Conservation (phyloP, 2,888 invertebrate species). For the Formica aserva region DNA sequence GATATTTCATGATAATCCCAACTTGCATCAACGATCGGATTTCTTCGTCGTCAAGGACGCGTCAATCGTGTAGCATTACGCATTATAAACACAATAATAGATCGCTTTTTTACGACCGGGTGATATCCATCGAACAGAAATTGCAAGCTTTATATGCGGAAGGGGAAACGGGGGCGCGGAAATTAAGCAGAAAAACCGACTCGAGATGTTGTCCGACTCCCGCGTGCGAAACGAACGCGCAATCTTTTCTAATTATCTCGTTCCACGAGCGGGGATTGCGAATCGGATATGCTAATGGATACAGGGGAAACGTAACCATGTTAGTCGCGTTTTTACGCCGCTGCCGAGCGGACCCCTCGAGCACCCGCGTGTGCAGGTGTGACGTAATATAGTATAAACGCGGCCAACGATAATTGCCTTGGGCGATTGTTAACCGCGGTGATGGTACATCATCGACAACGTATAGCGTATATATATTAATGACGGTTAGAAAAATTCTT, state of each 20-base stretch:
- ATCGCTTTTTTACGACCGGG: slow-evolving; percentile 40
- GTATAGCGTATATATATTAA: slow-evolving; percentile 24
- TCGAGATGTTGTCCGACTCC: slow-evolving; percentile 51
- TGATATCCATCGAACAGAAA: slow-evolving; percentile 61
- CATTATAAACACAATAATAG: slow-evolving; percentile 3
- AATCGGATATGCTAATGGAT: slow-evolving; percentile 77
- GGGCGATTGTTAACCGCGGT: slow-evolving; percentile 23
- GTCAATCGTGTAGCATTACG: slow-evolving; percentile 5
- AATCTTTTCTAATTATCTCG: slow-evolving; percentile 80
- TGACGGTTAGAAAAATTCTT: slow-evolving; percentile 30
- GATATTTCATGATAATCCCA: not conserved
- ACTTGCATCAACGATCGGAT: not conserved
- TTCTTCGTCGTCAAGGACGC: not conserved
- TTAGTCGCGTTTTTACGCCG: slow-evolving; percentile 68
- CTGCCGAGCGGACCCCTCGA: slow-evolving; percentile 57
- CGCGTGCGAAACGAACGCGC: slow-evolving; percentile 66
- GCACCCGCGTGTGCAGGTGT: slow-evolving; percentile 27
- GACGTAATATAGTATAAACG: slow-evolving; percentile 25
- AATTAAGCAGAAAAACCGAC: slow-evolving; percentile 45
- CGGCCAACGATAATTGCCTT: not conserved
- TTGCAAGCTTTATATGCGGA: slow-evolving; percentile 46
- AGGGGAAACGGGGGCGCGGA: slow-evolving; percentile 26
- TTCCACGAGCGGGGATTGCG: slow-evolving; percentile 67
- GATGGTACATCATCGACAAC: slow-evolving; percentile 23
- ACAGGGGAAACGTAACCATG: slow-evolving; percentile 68